A percentile compares a stretch with the other conserved stretches of the same genome.
Evolutionary conservation across 2,113 vertebrate genomes (phyloP).

Genomic region (Protomyctophum bolini): DNA sequence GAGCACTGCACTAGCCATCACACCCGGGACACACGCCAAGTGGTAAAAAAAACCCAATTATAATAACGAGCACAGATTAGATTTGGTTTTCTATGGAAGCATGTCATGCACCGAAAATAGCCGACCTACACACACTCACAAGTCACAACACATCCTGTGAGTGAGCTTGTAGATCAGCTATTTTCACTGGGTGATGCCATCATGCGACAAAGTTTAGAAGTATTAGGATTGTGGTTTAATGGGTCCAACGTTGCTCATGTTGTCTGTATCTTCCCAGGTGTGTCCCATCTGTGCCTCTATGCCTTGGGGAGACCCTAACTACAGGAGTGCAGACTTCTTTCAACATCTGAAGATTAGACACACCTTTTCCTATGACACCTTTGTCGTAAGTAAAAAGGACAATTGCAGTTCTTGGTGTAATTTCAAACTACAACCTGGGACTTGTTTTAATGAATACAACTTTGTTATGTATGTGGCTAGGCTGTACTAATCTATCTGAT

Average conservation of each 20-base stretch:
- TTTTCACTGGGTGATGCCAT: neutral
- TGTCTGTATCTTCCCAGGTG: slow-evolving; percentile 77
- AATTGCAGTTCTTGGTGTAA: too few relatives aligned
- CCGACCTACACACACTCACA: too few relatives aligned
- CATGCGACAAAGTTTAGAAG: neutral
- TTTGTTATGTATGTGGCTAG: neutral
- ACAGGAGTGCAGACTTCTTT: slow-evolving; percentile 95
- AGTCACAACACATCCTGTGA: too few relatives aligned
- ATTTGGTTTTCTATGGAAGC: too few relatives aligned
- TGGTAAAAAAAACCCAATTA: slow-evolving; percentile 71
- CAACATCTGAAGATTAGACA: slow-evolving; percentile 94
- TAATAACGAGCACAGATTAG: too few relatives aligned
- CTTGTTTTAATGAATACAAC: too few relatives aligned
- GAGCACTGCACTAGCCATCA: slow-evolving; percentile 93
- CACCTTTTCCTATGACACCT: slow-evolving; percentile 96
- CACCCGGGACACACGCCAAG: slow-evolving; percentile 87
- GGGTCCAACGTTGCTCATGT: neutral
- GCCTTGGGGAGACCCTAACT: slow-evolving; percentile 97
- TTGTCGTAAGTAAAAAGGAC: slow-evolving; percentile 85
- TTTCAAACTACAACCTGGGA: too few relatives aligned
- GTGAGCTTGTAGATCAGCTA: too few relatives aligned
- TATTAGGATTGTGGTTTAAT: neutral
- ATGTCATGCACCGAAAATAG: too few relatives aligned
- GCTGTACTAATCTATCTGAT: neutral
- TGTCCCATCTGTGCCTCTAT: slow-evolving; percentile 98